Conservation (phyloP, 1,140 invertebrate species). For the Leptinotarsa lineolata region DNA sequence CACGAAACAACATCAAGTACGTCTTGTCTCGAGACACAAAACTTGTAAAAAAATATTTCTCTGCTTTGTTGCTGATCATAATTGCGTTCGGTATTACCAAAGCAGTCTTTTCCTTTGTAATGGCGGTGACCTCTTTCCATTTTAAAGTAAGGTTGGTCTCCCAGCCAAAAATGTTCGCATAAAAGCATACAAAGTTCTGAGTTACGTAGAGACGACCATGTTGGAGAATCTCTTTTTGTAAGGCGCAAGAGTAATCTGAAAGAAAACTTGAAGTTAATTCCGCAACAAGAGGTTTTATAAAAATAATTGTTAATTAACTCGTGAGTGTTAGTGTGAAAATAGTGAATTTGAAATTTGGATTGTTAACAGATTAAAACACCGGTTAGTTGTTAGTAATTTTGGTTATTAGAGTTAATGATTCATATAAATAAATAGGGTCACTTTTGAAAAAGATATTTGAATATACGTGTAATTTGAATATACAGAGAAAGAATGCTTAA, state of each 20-base stretch:
- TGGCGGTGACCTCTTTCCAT: slow-evolving; percentile 88
- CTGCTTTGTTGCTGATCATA: slow-evolving; percentile 78
- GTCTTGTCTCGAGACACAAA: slow-evolving; percentile 91
- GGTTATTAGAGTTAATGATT: no score
- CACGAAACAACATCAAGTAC: slow-evolving; percentile 90
- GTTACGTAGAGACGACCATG: slow-evolving; percentile 92
- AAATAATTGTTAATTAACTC: no score
- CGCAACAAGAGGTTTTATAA: no score
- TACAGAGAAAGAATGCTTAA: no score
- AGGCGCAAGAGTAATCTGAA: slow-evolving; percentile 94
- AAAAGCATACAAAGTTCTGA: slow-evolving; percentile 92
- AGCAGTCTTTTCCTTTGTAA: slow-evolving; percentile 92
- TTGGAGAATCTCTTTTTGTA: slow-evolving; percentile 90
- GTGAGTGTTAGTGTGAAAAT: no score
- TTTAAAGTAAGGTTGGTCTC: slow-evolving; percentile 81
- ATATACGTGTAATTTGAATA: no score
- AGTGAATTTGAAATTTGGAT: no score
- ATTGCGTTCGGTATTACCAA: slow-evolving; percentile 95
- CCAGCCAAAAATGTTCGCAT: slow-evolving; percentile 95
- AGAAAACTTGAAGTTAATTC: slow-evolving; percentile 17
- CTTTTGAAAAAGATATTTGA: no score
- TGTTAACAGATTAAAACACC: no score
- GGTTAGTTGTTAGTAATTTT: no score
- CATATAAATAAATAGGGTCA: no score
- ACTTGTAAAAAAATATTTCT: slow-evolving; percentile 92